Evolutionary conservation across 2,888 invertebrate genomes (phyloP), one percentile per base, ranked within the genome.

Genomic region (Scaptomyza flava): DNA sequence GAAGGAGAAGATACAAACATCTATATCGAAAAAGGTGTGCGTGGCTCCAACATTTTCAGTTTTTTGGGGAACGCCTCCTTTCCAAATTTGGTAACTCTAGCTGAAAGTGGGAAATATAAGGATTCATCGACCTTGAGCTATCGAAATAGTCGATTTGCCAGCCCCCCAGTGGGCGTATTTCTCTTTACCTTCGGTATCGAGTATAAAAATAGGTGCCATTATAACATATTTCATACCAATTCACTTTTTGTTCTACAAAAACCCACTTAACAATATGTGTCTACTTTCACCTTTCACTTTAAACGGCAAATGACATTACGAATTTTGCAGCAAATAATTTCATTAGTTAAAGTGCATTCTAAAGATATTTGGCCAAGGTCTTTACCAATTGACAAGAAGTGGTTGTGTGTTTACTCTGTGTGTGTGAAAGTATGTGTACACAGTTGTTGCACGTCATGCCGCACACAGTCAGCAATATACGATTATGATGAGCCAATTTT

Each of bases 401-500:
- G 20, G 20, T 12, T 61, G 33, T 20, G 27, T 48, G 33, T 48
- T 63, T 12, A 23, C 14, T 14, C 6, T 12, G 17, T 33, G 6
- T 33, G 47, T 47, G 17, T 47, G 31, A n/a, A n/a, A n/a, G n/a
- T n/a, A n/a, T 20, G 48, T 48, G 12, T 27, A 9, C 34, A 36
- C 50, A 50, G 41, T 30, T 27, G 41, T 48, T 42, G 46, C 33
- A n/a, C 33, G 23, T 11, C 38, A 34, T 36, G 34, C 8, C 7
- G 36, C 5, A 36, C 6, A 52, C 11, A 38, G 27, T 50, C 50
- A 43, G 17, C 30, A 33, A 48, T 52, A 50, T 45, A 30, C 38
- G 54, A 53, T 50, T 58, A 54, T 60, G 71, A 74, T 57, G 60
- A 53, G 59, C 27, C 59, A 67, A 57, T 61, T 76, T 54, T 41